Conservation (phyloP, 2,113 vertebrate species). For the Thomomys bottae region DNA sequence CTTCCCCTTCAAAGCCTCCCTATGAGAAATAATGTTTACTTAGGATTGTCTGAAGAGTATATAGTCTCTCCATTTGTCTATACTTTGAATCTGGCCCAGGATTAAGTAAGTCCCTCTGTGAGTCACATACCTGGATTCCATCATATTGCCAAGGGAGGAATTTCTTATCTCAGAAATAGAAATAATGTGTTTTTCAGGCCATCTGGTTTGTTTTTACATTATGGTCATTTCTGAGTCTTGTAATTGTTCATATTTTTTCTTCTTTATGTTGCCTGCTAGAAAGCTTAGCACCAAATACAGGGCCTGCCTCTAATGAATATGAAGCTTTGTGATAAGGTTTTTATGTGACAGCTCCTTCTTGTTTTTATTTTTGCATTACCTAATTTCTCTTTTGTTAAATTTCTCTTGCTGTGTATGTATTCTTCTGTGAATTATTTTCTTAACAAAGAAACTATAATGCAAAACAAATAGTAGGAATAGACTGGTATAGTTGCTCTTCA, state of each 20-base stretch:
- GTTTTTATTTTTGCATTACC: neutral
- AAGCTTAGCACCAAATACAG: slow-evolving; percentile 46
- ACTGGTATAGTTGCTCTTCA: neutral
- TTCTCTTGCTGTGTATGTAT: slow-evolving; percentile 26
- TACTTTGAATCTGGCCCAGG: slow-evolving; percentile 69
- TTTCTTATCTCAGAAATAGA: slow-evolving; percentile 80
- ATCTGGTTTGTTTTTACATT: slow-evolving; percentile 81
- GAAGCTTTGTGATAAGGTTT: slow-evolving; percentile 18
- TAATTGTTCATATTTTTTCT: slow-evolving; percentile 54
- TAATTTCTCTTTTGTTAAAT: slow-evolving; percentile 26
- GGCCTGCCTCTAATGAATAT: neutral
- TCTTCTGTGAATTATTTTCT: slow-evolving; percentile 23
- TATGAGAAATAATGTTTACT: slow-evolving; percentile 67
- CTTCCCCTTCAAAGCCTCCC: slow-evolving; percentile 47
- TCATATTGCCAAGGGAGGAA: slow-evolving; percentile 78
- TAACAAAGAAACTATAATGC: neutral
- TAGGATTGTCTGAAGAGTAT: slow-evolving; percentile 51
- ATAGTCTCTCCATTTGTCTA: slow-evolving; percentile 64
- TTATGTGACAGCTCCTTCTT: neutral
- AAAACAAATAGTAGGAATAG: slow-evolving; percentile 24
- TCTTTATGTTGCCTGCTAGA: slow-evolving; percentile 71
- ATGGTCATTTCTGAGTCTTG: slow-evolving; percentile 67
- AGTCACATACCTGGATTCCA: slow-evolving; percentile 79
- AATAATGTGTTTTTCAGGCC: slow-evolving; percentile 79
- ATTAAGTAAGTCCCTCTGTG: slow-evolving; percentile 72